Evolutionary conservation across 2,797 vertebrate genomes (phyloP).

Genomic region (Enoplosus armatus): DNA sequence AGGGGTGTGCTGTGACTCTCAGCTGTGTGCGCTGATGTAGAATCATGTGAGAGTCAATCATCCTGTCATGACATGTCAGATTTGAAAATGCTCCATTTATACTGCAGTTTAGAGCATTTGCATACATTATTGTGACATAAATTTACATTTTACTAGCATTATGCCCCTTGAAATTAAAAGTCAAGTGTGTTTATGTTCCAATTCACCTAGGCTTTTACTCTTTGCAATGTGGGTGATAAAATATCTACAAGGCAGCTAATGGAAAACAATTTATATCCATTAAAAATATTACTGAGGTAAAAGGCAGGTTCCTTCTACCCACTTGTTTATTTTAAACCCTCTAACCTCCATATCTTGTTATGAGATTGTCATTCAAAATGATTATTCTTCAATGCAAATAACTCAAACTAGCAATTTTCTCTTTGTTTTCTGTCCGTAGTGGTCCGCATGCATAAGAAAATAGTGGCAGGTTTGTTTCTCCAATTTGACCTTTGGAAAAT

Average conservation of each 20-base stretch:
- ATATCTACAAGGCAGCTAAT: slow-evolving; percentile 33
- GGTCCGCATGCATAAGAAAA: slow-evolving; percentile 63
- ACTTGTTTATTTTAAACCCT: slow-evolving; percentile 47
- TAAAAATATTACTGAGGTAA: slow-evolving; percentile 43
- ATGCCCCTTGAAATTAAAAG: not conserved
- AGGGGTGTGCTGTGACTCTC: slow-evolving; percentile 7
- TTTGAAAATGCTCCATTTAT: slow-evolving; percentile 5
- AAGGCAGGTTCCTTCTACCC: slow-evolving; percentile 12
- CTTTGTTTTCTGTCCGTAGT: slow-evolving; percentile 63
- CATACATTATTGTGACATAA: not conserved
- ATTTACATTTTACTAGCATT: not conserved
- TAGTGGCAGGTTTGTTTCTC: slow-evolving; percentile 62
- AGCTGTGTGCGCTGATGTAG: not conserved
- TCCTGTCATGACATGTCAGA: not conserved
- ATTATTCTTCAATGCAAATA: slow-evolving; percentile 32
- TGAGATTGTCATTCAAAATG: slow-evolving; percentile 47
- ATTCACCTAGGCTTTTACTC: not conserved
- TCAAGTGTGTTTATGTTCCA: not conserved
- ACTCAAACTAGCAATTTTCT: slow-evolving; percentile 39
- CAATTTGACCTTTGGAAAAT: slow-evolving; percentile 73
- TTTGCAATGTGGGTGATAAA: not conserved
- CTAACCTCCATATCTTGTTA: slow-evolving; percentile 52
- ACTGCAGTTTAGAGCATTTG: not conserved
- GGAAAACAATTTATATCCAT: slow-evolving; percentile 41
- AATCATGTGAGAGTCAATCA: slow-evolving; percentile 6